Percentiles rank a stretch among this genome's conserved stretches.
Conservation (phyloP, 2,113 vertebrate genomes). For the Grammomys surdaster region DNA sequence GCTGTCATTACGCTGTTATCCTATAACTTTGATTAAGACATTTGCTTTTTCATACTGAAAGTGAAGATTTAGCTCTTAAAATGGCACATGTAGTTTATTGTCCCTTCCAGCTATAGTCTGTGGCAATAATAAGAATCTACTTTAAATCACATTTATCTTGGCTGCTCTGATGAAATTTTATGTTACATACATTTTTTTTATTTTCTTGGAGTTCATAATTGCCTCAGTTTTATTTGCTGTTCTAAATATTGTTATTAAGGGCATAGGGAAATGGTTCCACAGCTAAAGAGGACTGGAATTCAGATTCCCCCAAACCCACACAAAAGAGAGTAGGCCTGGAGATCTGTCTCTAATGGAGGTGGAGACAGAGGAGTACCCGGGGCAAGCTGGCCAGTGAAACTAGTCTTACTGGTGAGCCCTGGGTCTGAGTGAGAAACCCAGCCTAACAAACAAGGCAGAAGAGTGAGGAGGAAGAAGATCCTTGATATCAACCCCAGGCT, state of each 20-base stretch:
- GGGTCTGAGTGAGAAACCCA: neutral
- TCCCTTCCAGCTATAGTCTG: neutral
- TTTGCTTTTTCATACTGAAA: neutral
- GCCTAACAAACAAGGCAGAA: neutral
- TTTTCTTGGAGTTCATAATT: neutral
- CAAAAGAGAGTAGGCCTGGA: neutral
- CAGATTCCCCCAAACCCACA: neutral
- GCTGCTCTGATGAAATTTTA: neutral
- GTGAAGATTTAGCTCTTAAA: neutral
- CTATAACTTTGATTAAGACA: conserved; percentile 7
- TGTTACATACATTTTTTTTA: neutral
- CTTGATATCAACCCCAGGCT: neutral
- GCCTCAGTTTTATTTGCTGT: neutral
- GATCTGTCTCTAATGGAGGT: neutral
- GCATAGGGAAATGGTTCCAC: neutral
- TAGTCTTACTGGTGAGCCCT: neutral
- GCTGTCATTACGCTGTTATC: neutral
- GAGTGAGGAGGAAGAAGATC: neutral
- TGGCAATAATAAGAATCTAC: neutral
- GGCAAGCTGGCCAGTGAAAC: neutral
- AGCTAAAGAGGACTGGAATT: neutral
- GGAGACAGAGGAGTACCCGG: neutral
- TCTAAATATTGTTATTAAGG: neutral
- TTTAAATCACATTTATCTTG: neutral
- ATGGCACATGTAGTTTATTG: neutral